A percentile compares a stretch with the other conserved stretches of the same genome.
These are phyloP conservation scores for Speoplatyrhinus poulsoni DNA, from an alignment of 2,113 vertebrate genomes.

Conservation along the genomic window DNA sequence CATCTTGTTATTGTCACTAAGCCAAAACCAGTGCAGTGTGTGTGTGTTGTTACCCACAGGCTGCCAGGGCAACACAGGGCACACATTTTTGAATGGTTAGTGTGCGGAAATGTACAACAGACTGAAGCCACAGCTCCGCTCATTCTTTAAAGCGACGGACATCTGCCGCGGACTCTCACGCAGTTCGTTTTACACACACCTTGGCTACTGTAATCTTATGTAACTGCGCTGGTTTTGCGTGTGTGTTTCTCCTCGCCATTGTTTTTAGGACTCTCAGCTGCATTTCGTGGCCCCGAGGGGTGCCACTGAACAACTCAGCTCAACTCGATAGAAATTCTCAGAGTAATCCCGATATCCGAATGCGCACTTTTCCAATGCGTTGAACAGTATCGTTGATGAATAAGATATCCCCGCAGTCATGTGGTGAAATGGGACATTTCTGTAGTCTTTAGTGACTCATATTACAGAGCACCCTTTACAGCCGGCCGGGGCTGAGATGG, in stretches of 20 bases:
- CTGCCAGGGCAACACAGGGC: constrained; percentile 43
- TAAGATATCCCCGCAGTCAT: constrained; percentile 26
- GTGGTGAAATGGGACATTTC: background rate
- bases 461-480: constrained; percentile 22
- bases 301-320: constrained; percentile 21
- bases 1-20: constrained; percentile 27
- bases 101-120: constrained; percentile 34
- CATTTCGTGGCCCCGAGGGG: constrained; percentile 34
- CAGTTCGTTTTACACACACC: constrained; percentile 68
- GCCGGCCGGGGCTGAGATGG: constrained; percentile 29
- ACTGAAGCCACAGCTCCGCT: constrained; percentile 45
- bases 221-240: constrained; percentile 43
- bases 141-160: constrained; percentile 43
- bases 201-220: constrained; percentile 39
- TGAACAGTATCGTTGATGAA: constrained; percentile 6
- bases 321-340: constrained; percentile 2
- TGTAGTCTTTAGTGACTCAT: constrained; percentile 20
- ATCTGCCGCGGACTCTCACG: constrained; percentile 49
- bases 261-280: constrained; percentile 19
- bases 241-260: constrained; percentile 30
- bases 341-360: too few relatives aligned
- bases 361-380: too few relatives aligned
- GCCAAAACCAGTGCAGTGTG: constrained; percentile 31
- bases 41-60: constrained; percentile 13
- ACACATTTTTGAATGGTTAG: constrained; percentile 45